Evolutionary conservation across 2,888 invertebrate species (phyloP), one percentile per base, ranked within the genome.

Genomic region (Zeuzera pyrina): DNA sequence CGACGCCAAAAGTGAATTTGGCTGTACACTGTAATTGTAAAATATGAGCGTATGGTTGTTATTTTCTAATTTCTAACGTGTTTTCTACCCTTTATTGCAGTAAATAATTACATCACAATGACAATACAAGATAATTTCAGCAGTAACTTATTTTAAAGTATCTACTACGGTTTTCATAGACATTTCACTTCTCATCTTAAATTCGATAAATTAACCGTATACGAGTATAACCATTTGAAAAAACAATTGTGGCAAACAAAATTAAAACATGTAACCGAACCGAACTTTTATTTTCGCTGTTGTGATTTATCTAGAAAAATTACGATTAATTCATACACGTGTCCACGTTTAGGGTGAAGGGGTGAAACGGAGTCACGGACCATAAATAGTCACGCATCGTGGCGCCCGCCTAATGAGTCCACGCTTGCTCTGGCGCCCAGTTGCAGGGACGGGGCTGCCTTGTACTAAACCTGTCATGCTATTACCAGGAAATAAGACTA

Each of bases 381-480:
- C 69, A 73, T 77, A 73, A 71, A 73, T 61, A 72, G 81, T 78
- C 77, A 79, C 73, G 81, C 72, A 61, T 61, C 62, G 63, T 45
- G 53, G 62, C 57, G 44, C 56, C 51, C 56, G 57, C 60, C 64
- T 81, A 76, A 79, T 73, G 73, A 70, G 57, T 53, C 52, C 42
- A 29, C 10, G 25, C 13, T 8, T 8, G 12, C 25, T 8, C 8
- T 8, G 12, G 6, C 25, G 25, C 25, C 11, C 24, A 23, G 23
- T 2, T 11, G 23, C 5, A 13, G 12, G 6, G 5, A 10, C 22
- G n/a, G 22, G 22, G 10, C 11, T 22, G 22, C 22, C n/a, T n/a
- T n/a, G n/a, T n/a, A n/a, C n/a, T n/a, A n/a, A n/a, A n/a, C n/a
- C n/a, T n/a, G n/a, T n/a, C n/a, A n/a, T n/a, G n/a, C n/a, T n/a